Percentiles rank a stretch among this genome's conserved stretches.
These are phyloP conservation scores for Saccostrea glomerata DNA, from an alignment of 1,140 invertebrate genomes.

Conservation along the genomic window DNA sequence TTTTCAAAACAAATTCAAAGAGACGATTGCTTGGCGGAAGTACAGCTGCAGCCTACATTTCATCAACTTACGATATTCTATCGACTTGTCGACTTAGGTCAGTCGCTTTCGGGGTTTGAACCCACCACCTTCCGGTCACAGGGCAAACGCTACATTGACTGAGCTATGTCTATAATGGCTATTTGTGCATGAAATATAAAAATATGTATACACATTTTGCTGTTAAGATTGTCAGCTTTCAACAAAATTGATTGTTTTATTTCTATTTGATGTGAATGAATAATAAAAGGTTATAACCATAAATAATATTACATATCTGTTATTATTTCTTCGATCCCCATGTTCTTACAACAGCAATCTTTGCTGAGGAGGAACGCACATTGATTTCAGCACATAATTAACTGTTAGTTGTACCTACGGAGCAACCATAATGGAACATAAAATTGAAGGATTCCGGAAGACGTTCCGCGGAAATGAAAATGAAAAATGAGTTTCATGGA, in stretches of 20 bases:
- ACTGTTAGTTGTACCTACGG: background rate
- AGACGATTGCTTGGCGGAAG: too few relatives aligned
- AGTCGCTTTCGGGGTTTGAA: too few relatives aligned
- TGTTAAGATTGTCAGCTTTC: background rate
- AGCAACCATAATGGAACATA: background rate
- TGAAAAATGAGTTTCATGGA: conserved; percentile 18
- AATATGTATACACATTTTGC: too few relatives aligned
- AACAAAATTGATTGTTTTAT: background rate
- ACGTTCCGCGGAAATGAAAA: background rate
- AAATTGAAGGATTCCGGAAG: background rate
- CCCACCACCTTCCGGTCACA: too few relatives aligned
- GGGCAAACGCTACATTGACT: too few relatives aligned
- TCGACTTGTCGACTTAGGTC: too few relatives aligned
- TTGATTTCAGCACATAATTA: background rate
- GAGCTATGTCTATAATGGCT: too few relatives aligned
- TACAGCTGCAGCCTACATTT: too few relatives aligned
- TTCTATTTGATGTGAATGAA: background rate
- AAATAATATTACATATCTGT: background rate
- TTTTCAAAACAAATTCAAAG: too few relatives aligned
- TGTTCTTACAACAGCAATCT: background rate
- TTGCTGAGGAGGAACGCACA: background rate
- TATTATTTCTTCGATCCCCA: background rate
- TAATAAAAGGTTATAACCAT: background rate
- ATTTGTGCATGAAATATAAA: too few relatives aligned
- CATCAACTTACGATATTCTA: too few relatives aligned